Base-by-base conservation (phyloP, 1,140 invertebrate genomes). In the Pomacea maculata region DNA sequence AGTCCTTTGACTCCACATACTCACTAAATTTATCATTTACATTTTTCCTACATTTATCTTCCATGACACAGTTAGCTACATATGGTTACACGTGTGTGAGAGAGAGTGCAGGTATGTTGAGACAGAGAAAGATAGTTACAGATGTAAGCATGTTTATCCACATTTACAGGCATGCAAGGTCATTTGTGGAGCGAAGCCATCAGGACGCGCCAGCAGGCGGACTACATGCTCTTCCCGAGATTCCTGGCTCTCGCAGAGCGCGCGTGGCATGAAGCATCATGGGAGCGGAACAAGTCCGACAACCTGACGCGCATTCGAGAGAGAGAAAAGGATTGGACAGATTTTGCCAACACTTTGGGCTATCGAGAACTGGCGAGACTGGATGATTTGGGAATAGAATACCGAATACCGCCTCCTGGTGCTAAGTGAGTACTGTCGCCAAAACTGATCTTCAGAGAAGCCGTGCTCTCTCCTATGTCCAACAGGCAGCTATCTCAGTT, bases 311-410 rank as follows among this genome's bases (percentile, higher is more conserved):
- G 85, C 15, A 68, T 82, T 15, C 6, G 65, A 4, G 65, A 63
- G 5, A 64, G 73, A n/a, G 75, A 85, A 14, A 70, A 45, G 45
- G 87, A 89, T 73, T 89, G 88, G 87, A 75, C 76, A 68, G 65
- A 29, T 15, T 90, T 90, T 68, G 85, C 86, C 61, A 88, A 87
- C 83, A 86, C 83, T 8, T 67, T 90, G 17, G 89, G 89, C 29
- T 82, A 85, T 79, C 82, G 82, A 71, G 89, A 90, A 76, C 74
- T 90, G n/a, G 79, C 75, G 19, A 71, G 86, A 75, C 84, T 90
- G 12, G 89, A 88, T 52, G 78, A 79, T 52, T 25, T 84, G 34
- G 83, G 83, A 15, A 75, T 87, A 45, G 79, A 78, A 55, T 90
- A 89, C 73, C 55, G 86, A 25, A 73, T 90, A 5, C 87, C 87